A percentile compares a stretch with the other conserved stretches of the same genome.
Evolutionary conservation across 2,797 vertebrate genomes (phyloP).

Genomic region (Alauda arvensis): DNA sequence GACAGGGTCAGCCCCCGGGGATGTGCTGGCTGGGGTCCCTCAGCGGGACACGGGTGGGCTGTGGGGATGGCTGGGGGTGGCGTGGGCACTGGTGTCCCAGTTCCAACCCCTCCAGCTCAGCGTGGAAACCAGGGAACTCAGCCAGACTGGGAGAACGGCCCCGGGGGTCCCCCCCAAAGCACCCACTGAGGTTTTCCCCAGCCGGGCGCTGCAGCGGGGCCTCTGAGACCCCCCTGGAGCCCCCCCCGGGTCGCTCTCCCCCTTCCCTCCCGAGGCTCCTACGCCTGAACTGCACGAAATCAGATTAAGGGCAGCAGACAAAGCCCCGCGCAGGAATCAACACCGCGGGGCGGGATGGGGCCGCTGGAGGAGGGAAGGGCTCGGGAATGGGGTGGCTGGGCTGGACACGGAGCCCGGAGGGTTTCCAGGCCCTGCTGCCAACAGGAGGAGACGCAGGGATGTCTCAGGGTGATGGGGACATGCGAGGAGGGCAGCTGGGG

Average conservation of each 20-base stretch:
- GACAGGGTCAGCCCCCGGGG: rapidly evolving
- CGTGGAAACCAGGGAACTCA: background rate
- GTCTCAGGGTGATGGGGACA: background rate
- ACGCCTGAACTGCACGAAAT: background rate
- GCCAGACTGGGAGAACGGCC: background rate
- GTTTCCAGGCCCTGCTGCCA: background rate
- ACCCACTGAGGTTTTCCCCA: background rate
- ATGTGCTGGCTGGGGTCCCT: background rate
- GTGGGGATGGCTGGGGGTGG: rapidly evolving
- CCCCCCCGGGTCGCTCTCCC: background rate
- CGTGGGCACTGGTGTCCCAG: rapidly evolving
- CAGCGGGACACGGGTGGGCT: background rate
- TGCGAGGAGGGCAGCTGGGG: background rate
- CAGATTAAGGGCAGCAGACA: slow-evolving; percentile 9
- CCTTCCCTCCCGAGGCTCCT: background rate
- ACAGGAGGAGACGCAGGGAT: background rate
- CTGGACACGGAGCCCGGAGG: background rate
- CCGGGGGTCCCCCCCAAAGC: background rate
- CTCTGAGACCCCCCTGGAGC: background rate
- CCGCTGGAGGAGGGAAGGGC: background rate
- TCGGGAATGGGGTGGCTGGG: rapidly evolving
- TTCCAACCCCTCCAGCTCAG: background rate
- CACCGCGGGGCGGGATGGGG: background rate
- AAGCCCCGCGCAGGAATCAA: background rate
- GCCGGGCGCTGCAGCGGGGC: background rate